phyloP scores from a whole-genome alignment of 2,113 vertebrate species.

The Notothenia rossii region DNA sequence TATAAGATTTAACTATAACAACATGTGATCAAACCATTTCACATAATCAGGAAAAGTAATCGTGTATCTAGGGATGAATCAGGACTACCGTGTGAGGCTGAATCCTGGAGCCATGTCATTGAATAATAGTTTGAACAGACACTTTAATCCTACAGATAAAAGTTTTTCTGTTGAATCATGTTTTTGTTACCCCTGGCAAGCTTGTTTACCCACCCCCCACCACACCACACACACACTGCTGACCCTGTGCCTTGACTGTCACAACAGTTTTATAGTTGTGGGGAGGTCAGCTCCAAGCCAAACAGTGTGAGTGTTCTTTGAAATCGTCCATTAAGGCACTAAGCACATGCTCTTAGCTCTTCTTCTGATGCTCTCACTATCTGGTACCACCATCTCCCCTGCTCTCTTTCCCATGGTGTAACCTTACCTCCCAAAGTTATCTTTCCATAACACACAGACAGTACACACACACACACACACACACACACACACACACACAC shows the following conservation, averaged over 20 bases:
- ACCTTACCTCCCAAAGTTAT: conserved; percentile 59
- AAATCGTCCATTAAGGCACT: conserved; percentile 76
- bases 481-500: not conserved
- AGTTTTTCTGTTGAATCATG: not conserved
- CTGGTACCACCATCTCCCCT: conserved; percentile 71
- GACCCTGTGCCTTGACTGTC: conserved; percentile 62
- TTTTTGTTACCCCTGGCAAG: not conserved
- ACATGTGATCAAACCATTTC: not conserved
- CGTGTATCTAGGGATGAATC: not conserved
- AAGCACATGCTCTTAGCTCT: conserved; percentile 72
- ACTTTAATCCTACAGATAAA: conserved; percentile 19
- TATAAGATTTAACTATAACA: not conserved
- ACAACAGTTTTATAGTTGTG: conserved; percentile 73
- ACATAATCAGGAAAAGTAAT: not conserved
- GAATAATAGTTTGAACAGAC: not conserved
- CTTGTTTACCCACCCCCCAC: not conserved
- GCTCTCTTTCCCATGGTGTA: conserved; percentile 73
- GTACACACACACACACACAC: not conserved
- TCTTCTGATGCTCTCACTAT: conserved; percentile 68
- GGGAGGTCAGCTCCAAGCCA: conserved; percentile 80
- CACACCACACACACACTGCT: conserved; percentile 32
- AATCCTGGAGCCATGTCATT: not conserved
- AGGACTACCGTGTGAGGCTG: not conserved
- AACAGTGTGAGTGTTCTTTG: conserved; percentile 87
- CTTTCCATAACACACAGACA: conserved; percentile 1